Conservation (phyloP, 2,113 vertebrate species). For the human (Homo sapiens) region GRCh38 chr9:117435501-117436000, state of each 20-base stretch:
- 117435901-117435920: neutral
- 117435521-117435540: neutral
- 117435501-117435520: neutral
- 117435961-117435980: neutral
- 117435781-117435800: neutral
- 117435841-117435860: neutral
- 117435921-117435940: neutral
- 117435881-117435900: neutral
- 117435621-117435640: neutral
- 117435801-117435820: neutral
- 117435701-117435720: neutral
- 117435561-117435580: neutral
- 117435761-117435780: neutral
- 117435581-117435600: neutral
- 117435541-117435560: neutral
- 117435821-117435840: neutral
- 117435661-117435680: neutral
- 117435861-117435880: neutral
- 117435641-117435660: neutral
- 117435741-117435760: neutral
- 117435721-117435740: neutral
- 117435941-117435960: neutral
- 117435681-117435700: neutral
- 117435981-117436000: neutral
- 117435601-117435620: neutral